A percentile compares a stretch with the other conserved stretches of the same genome.
phyloP scores from a whole-genome alignment of 2,113 vertebrate species.

The Eidolon helvum region DNA sequence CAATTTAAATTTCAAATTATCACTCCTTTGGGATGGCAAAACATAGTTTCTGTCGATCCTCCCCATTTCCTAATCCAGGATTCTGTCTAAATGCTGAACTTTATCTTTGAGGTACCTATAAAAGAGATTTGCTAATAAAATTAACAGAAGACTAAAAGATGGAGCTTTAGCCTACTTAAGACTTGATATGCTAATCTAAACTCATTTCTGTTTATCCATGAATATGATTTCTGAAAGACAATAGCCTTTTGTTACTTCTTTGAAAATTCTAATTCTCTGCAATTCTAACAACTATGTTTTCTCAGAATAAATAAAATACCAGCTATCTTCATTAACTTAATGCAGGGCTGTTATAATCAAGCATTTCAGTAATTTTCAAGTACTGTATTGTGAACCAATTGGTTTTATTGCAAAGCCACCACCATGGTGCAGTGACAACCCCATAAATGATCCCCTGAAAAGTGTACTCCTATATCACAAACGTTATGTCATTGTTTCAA shows the following conservation, averaged over 20 bases:
- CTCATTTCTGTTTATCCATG: neutral
- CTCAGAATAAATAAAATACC: neutral
- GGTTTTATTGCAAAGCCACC: neutral
- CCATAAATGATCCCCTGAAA: neutral
- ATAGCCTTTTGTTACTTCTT: neutral
- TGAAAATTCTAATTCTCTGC: neutral
- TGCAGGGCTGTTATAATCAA: neutral
- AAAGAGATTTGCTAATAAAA: neutral
- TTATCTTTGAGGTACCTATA: neutral
- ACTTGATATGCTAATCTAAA: neutral
- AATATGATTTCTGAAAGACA: neutral
- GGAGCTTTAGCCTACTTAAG: neutral
- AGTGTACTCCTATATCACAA: neutral
- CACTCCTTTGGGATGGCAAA: neutral
- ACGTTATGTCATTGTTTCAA: neutral
- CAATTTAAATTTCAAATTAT: slow-evolving; percentile 3
- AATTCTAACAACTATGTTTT: neutral
- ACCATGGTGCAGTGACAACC: neutral
- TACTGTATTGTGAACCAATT: neutral
- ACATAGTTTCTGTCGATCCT: neutral
- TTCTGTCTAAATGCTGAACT: neutral
- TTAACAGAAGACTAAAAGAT: neutral
- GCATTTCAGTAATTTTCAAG: neutral
- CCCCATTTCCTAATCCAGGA: neutral
- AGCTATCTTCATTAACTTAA: neutral